These are phyloP conservation scores for Cryptotermes secundus DNA, from an alignment of 1,140 invertebrate genomes.

Conservation along the genomic window DNA sequence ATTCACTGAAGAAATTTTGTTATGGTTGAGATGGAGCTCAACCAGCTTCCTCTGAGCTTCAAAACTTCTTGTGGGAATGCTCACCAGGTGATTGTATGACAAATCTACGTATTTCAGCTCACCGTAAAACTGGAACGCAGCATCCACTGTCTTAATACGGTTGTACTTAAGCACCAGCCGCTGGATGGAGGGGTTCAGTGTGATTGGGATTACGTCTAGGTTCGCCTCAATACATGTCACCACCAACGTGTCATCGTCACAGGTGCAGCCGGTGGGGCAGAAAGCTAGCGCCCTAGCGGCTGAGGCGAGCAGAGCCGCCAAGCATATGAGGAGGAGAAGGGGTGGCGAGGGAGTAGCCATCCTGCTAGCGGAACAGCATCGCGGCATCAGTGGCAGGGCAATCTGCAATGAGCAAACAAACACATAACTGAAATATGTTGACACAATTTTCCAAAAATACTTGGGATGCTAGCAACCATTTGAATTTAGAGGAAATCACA, in stretches of 20 bases:
- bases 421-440: not conserved
- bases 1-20: slow-evolving; percentile 76
- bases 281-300: slow-evolving; percentile 47
- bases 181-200: slow-evolving; percentile 85
- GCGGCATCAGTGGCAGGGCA: not conserved
- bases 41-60: slow-evolving; percentile 74
- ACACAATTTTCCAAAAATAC: too few species aligned
- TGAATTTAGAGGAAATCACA: too few species aligned
- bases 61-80: slow-evolving; percentile 75
- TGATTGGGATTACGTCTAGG: slow-evolving; percentile 85
- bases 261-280: slow-evolving; percentile 78
- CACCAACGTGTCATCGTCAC: slow-evolving; percentile 85
- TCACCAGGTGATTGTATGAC: slow-evolving; percentile 78
- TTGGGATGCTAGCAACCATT: too few species aligned
- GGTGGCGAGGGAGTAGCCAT: not conserved
- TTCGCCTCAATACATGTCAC: slow-evolving; percentile 82
- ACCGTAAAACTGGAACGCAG: slow-evolving; percentile 82
- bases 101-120: slow-evolving; percentile 81
- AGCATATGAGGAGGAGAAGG: slow-evolving; percentile 46
- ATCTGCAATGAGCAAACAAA: slow-evolving; percentile 23
- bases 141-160: slow-evolving; percentile 82
- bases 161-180: slow-evolving; percentile 77
- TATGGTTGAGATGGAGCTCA: slow-evolving; percentile 79
- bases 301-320: slow-evolving; percentile 43
- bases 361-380: not conserved